Percentiles rank a stretch among this genome's conserved stretches.
phyloP scores from a whole-genome alignment of 2,113 vertebrate genomes.

The Fukomys damarensis region DNA sequence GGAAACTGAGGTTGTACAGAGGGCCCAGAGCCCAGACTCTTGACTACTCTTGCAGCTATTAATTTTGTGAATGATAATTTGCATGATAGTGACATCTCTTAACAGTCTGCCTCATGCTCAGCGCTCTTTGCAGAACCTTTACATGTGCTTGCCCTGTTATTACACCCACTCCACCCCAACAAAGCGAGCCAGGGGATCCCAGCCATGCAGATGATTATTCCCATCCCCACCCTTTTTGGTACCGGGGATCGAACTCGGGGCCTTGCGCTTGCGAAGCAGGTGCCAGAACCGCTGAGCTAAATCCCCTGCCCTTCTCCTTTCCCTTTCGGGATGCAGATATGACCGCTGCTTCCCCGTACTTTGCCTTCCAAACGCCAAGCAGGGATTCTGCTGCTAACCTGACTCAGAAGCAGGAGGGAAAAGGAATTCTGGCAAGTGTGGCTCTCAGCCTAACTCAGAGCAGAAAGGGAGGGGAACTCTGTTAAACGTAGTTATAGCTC shows the following conservation, averaged over 20 bases:
- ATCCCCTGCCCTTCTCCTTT: too few relatives aligned
- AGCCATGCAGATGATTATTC: too few relatives aligned
- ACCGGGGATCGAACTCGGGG: too few relatives aligned
- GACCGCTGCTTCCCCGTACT: not conserved
- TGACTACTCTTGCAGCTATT: not conserved
- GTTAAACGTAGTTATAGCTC: not conserved
- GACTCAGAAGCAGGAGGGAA: not conserved
- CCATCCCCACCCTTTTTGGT: too few relatives aligned
- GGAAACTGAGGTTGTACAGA: not conserved
- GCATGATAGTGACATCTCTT: not conserved
- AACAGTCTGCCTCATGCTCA: too few relatives aligned
- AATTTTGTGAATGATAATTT: not conserved
- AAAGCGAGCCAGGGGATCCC: not conserved
- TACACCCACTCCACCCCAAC: not conserved
- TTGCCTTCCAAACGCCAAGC: not conserved
- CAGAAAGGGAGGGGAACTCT: not conserved
- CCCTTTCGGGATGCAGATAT: not conserved
- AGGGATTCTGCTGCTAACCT: not conserved
- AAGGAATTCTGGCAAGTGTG: not conserved
- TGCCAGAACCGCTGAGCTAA: too few relatives aligned
- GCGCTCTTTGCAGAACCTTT: not conserved
- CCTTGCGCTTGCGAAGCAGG: too few relatives aligned
- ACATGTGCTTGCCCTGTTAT: accelerated
- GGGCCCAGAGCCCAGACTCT: not conserved
- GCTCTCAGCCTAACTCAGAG: not conserved